phyloP scores from a whole-genome alignment of 2,113 vertebrate genomes.

The Girardinichthys multiradiatus region DNA sequence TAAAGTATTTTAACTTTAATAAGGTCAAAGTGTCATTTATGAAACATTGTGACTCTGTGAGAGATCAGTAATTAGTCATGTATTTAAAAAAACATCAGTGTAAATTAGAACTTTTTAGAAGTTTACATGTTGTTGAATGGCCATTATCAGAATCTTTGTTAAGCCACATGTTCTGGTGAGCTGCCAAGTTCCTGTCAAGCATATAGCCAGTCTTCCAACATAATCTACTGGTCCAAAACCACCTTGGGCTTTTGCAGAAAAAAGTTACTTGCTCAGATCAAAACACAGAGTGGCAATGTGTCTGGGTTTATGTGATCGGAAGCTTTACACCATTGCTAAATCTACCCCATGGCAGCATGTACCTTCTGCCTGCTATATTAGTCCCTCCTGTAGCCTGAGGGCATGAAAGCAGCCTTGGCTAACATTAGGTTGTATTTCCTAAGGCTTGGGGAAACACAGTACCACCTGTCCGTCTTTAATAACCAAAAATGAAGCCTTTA shows the following conservation, averaged over 20 bases:
- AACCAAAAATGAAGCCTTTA: conserved; percentile 60
- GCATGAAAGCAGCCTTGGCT: conserved; percentile 71
- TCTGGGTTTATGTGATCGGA: conserved; percentile 47
- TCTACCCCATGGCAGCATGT: conserved; percentile 66
- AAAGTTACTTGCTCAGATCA: conserved; percentile 57
- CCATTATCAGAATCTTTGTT: background rate
- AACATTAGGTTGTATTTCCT: conserved; percentile 70
- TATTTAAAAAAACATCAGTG: background rate
- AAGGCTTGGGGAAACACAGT: conserved; percentile 64
- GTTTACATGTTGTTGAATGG: conserved; percentile 5
- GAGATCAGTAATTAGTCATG: background rate
- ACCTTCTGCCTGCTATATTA: conserved; percentile 66
- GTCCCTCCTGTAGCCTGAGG: conserved; percentile 70
- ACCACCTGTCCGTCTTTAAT: conserved; percentile 74
- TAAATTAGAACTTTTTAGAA: background rate
- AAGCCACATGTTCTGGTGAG: conserved; percentile 25
- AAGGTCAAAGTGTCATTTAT: background rate
- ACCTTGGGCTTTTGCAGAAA: conserved; percentile 29
- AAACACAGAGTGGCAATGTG: conserved; percentile 21
- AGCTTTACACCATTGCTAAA: conserved; percentile 63
- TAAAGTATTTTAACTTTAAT: background rate
- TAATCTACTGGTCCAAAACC: conserved; percentile 44
- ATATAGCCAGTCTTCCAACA: conserved; percentile 49
- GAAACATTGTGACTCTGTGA: background rate
- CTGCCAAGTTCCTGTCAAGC: conserved; percentile 58